These are phyloP conservation scores for Gavia stellata DNA, from an alignment of 2,113 vertebrate species.

Conservation along the genomic window DNA sequence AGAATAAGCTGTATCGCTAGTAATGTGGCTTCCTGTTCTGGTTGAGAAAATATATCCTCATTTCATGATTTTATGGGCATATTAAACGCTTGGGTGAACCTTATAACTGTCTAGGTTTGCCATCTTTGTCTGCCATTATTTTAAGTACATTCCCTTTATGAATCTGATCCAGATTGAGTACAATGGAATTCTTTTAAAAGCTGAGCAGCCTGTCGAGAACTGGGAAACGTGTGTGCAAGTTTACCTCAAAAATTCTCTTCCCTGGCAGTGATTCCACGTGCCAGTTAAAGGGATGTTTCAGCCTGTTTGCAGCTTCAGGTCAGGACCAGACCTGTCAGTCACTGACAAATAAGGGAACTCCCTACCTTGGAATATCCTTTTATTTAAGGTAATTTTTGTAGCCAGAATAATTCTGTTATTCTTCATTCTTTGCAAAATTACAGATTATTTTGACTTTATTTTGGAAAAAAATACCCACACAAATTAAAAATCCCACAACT, in stretches of 20 bases:
- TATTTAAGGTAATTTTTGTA: background rate
- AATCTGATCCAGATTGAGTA: background rate
- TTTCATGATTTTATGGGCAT: background rate
- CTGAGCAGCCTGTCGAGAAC: background rate
- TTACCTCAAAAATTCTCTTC: background rate
- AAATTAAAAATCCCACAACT: background rate
- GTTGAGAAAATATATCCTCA: background rate
- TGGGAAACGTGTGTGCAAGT: background rate
- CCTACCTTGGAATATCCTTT: background rate
- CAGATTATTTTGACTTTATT: background rate
- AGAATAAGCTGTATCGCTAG: background rate
- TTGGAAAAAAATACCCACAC: background rate
- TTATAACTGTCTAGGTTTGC: background rate
- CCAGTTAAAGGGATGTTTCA: background rate
- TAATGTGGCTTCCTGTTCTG: background rate
- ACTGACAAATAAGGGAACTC: background rate
- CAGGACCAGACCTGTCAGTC: background rate
- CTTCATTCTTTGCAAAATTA: background rate
- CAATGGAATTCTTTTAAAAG: background rate
- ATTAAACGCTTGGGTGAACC: background rate
- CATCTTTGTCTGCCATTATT: background rate
- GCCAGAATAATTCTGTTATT: background rate
- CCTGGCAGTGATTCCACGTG: background rate
- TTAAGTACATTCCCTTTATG: background rate
- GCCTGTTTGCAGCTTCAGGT: background rate